These are phyloP conservation scores for Crotalus viridis DNA, from an alignment of 2,113 vertebrate genomes.

Conservation along the genomic window DNA sequence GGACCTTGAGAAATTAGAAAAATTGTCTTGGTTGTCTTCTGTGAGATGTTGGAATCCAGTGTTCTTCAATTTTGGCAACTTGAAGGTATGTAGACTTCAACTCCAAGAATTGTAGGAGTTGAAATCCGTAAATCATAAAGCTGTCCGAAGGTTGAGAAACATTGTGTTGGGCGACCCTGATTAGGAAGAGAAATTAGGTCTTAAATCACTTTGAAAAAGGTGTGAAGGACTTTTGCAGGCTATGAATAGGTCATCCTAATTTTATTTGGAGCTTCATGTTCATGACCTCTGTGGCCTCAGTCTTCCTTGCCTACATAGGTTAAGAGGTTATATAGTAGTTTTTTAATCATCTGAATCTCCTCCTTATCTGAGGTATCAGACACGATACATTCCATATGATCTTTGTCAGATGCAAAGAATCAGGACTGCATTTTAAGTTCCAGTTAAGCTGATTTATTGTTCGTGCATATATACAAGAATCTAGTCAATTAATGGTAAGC, in stretches of 20 bases:
- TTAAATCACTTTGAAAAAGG: not conserved
- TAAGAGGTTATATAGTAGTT: not conserved
- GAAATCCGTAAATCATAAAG: too few relatives aligned
- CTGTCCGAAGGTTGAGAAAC: too few relatives aligned
- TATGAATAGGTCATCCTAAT: not conserved
- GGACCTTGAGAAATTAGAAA: too few relatives aligned
- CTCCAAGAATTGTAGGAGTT: too few relatives aligned
- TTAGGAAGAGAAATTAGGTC: not conserved
- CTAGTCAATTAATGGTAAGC: too few relatives aligned
- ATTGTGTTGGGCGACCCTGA: not conserved
- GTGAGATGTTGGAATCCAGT: not conserved
- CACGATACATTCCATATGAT: not conserved
- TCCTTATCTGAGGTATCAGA: not conserved
- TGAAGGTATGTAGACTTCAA: too few relatives aligned
- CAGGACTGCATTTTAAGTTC: too few relatives aligned
- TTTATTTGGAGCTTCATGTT: not conserved
- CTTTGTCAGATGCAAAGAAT: not conserved
- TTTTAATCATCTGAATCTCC: not conserved
- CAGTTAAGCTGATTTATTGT: too few relatives aligned
- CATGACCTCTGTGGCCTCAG: not conserved
- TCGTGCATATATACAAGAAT: too few relatives aligned
- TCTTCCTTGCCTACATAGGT: not conserved
- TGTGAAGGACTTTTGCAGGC: not conserved
- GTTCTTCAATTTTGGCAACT: too few relatives aligned
- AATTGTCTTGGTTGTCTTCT: not conserved